Evolutionary conservation across 2,113 vertebrate species (phyloP).

Genomic region (Leuciscus idus): DNA sequence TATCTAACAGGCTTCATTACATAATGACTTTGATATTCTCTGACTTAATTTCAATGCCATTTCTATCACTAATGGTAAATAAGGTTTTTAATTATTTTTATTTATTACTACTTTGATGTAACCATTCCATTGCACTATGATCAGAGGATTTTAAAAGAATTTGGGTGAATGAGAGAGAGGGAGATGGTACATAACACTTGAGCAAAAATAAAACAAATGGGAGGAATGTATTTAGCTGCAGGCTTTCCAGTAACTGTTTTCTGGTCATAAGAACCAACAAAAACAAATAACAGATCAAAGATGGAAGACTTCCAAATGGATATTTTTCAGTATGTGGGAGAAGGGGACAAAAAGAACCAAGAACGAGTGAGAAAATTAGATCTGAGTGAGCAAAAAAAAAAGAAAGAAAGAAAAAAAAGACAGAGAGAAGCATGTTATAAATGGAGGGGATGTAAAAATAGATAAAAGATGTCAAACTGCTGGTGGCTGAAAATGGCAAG

Average conservation of each 20-base stretch:
- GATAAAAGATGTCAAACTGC: conserved; percentile 25
- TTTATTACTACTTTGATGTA: neutral
- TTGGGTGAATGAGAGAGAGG: neutral
- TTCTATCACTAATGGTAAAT: neutral
- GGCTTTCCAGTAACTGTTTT: conserved; percentile 3
- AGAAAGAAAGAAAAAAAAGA: neutral
- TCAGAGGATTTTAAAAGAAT: neutral
- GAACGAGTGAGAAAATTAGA: neutral
- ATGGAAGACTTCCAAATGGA: conserved; percentile 16
- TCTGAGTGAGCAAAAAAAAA: conserved; percentile 4
- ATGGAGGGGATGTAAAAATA: conserved; percentile 24
- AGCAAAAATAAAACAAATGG: neutral
- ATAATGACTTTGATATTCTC: neutral
- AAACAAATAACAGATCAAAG: neutral
- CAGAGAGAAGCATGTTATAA: neutral
- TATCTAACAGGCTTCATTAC: neutral
- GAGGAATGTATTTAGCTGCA: conserved; percentile 11
- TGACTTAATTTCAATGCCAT: neutral
- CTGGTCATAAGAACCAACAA: neutral
- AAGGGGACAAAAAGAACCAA: neutral
- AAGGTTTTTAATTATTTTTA: neutral
- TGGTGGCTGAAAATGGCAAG: neutral
- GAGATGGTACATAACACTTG: neutral
- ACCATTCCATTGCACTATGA: neutral
- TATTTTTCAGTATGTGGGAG: neutral